Evolutionary conservation across 2,113 vertebrate species (phyloP).

Genomic region (Sylvia atricapilla): DNA sequence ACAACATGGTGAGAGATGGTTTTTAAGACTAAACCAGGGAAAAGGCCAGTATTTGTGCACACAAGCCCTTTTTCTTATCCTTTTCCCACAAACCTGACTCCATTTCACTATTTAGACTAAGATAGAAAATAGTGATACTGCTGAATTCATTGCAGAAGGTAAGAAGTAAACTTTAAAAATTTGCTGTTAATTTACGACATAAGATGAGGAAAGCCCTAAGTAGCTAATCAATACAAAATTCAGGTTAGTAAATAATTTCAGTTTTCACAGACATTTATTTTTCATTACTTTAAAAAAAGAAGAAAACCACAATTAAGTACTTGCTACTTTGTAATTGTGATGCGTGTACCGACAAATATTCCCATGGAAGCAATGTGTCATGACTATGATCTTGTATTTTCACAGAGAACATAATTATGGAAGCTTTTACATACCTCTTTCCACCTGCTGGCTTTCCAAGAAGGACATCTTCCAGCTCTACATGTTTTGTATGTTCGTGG

Average conservation of each 20-base stretch:
- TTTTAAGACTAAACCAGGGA: background rate
- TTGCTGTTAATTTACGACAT: background rate
- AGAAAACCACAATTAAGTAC: background rate
- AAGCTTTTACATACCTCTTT: constrained; percentile 77
- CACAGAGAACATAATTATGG: background rate
- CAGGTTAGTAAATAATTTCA: background rate
- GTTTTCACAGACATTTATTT: background rate
- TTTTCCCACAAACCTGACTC: background rate
- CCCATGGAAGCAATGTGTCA: background rate
- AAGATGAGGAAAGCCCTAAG: background rate
- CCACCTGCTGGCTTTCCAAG: constrained; percentile 89
- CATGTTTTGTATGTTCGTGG: constrained; percentile 85
- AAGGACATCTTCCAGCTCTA: constrained; percentile 82
- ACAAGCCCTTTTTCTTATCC: background rate
- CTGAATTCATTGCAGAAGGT: background rate
- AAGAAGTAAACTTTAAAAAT: background rate
- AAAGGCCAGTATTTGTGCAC: background rate
- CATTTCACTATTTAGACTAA: background rate
- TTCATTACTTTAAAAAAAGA: background rate
- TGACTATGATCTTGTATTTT: background rate
- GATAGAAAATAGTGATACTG: background rate
- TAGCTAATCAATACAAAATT: background rate
- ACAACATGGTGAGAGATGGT: background rate
- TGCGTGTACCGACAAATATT: background rate
- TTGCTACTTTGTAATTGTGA: rapidly evolving